Evolutionary conservation across 2,113 vertebrate species (phyloP), one percentile per base, ranked within the genome.

Genomic region (Lophura nycthemera): DNA sequence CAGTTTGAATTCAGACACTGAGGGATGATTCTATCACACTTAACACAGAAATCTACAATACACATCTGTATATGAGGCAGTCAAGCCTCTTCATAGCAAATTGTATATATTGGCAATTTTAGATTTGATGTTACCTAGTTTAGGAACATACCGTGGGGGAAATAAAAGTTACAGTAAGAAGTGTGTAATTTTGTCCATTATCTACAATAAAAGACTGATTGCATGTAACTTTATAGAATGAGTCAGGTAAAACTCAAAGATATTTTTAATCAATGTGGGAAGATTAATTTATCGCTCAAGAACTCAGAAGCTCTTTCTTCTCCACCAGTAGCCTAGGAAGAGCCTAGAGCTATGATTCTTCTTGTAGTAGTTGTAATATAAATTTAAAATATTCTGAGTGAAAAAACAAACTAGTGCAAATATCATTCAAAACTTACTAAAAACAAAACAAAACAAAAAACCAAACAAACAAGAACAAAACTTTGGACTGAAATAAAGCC

Each of bases 61-160:
- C 8, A 40, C 40, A 1, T 36, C n/a, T 72, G 12, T 17, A 7
- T 38, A 34, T 50, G 32, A 72, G 19, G 7, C 8, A 65, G 20
- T 32, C 43, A 91, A 52, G 4, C 4, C 25, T 48, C 9, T 70
- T 63, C 3, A 1, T 6, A 64, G 9, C 4, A 65, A 15, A 43
- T 34, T 3, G 29, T 40, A 15, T 8, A n/a, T 65, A 69, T 22
- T 2, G 10, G 12, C 19, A 24, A 71, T 66, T 59, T 70, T 25
- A n/a, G 8, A 56, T 22, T 64, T 2, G 20, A 14, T 7, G 3
- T 5, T 40, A 57, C 0, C 0, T 42, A 59, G 27, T 89, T 91
- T 60, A 82, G 21, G 8, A 29, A 42, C 54, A 63, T 78, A 43
- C 1, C 7, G 66, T 32, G 38, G 13, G 8, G 4, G 13, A 48